Evolutionary conservation across 2,888 invertebrate species (phyloP), one percentile per base, ranked within the genome.

Genomic region (Amorpha juglandis): DNA sequence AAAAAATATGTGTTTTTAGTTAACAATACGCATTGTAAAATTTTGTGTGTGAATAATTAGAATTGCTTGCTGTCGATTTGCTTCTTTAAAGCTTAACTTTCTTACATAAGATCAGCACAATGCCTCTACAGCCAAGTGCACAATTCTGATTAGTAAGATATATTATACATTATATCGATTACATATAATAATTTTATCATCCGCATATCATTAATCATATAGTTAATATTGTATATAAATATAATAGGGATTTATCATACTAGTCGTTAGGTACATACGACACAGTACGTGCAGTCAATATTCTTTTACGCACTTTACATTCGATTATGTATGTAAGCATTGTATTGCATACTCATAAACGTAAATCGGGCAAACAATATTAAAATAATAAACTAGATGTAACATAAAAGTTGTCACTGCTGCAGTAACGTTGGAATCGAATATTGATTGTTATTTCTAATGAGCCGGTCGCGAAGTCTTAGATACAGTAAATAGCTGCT

Each of bases 171-270:
- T 70, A 51, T 63, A 63, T 69, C 70, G 67, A 69, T 71, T 66
- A 71, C 63, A 67, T 7, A 35, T 63, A 63, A 33, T 78, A 71
- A 75, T 80, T 78, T 78, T 71, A 78, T 63, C 77, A 75, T 75
- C 75, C 72, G 77, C 82, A 83, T 83, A 81, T 84, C 81, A 79
- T 84, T 78, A 79, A 71, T 70, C 77, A 77, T 76, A 69, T 83
- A 82, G 78, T 75, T 78, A 72, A 73, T 77, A 79, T 71, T 87
- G 83, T 87, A 84, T 77, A 87, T 83, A 84, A 75, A 78, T 68
- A 69, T 76, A 77, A 75, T 80, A 83, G 76, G 68, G 79, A 78
- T 79, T 72, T 80, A 80, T 76, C 78, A 80, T 76, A 78, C 73
- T 80, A 80, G 78, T 74, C 76, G 69, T 78, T 78, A 77, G 76